Conservation (phyloP, 2,113 vertebrate genomes). For the Odocoileus hemionus region DNA sequence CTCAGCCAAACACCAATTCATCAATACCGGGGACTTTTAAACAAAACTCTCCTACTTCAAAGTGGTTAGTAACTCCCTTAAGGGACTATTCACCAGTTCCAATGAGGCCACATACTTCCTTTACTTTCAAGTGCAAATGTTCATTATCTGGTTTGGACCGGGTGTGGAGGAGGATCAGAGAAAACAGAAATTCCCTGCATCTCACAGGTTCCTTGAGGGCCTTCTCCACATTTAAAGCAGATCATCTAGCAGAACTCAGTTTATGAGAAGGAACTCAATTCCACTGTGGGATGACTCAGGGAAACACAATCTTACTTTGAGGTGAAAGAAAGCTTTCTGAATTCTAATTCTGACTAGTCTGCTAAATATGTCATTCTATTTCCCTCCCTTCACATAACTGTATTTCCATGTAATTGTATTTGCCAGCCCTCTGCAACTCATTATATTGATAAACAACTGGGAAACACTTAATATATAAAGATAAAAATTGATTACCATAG, state of each 20-base stretch:
- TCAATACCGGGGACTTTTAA: not conserved
- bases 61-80: not conserved
- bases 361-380: not conserved
- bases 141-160: not conserved
- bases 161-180: not conserved
- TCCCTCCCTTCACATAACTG: not conserved
- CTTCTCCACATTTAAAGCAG: not conserved
- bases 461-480: not conserved
- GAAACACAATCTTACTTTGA: not conserved
- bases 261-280: not conserved
- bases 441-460: not conserved
- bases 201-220: not conserved
- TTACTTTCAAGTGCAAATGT: not conserved
- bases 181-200: not conserved
- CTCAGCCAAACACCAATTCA: not conserved
- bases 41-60: not conserved
- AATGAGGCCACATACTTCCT: not conserved
- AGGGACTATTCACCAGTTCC: not conserved
- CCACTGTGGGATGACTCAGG: not conserved
- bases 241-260: not conserved
- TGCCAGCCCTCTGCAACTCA: not conserved
- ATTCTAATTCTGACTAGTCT: not conserved
- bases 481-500: not conserved
- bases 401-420: not conserved
- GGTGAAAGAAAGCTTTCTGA: not conserved